Evolutionary conservation across 2,113 vertebrate genomes (phyloP).

Genomic region (Ptyas mucosa): DNA sequence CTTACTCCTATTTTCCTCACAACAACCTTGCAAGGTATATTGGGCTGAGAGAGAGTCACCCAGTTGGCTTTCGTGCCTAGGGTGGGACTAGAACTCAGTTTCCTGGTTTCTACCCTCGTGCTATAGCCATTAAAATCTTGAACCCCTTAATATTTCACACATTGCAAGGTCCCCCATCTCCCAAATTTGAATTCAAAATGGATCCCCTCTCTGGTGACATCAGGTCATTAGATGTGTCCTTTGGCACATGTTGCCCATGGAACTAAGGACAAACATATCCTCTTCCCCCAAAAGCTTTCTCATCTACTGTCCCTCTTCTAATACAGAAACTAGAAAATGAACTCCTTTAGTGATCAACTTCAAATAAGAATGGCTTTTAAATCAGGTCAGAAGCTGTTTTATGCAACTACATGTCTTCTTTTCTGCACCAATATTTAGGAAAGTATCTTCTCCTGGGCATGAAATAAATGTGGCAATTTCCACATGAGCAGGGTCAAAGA

Average conservation of each 20-base stretch:
- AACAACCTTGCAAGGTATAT: neutral
- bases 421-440: neutral
- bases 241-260: neutral
- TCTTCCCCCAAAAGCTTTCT: neutral
- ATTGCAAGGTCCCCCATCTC: neutral
- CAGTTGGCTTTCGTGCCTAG: too few species aligned
- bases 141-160: neutral
- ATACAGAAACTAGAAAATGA: neutral
- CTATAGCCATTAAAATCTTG: neutral
- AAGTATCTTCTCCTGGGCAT: neutral
- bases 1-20: neutral
- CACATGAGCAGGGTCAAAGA: neutral
- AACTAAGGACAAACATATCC: neutral
- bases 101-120: too few species aligned
- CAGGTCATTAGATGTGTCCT: neutral
- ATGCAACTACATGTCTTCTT: neutral
- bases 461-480: neutral
- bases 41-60: too few species aligned
- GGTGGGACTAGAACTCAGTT: too few species aligned
- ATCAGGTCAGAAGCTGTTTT: neutral
- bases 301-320: neutral
- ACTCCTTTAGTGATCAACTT: neutral
- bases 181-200: neutral
- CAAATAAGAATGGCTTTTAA: neutral
- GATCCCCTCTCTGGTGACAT: neutral